Evolutionary conservation across 1,140 invertebrate genomes (phyloP), one percentile per base, ranked within the genome.

Genomic region (Lucilia sericata): DNA sequence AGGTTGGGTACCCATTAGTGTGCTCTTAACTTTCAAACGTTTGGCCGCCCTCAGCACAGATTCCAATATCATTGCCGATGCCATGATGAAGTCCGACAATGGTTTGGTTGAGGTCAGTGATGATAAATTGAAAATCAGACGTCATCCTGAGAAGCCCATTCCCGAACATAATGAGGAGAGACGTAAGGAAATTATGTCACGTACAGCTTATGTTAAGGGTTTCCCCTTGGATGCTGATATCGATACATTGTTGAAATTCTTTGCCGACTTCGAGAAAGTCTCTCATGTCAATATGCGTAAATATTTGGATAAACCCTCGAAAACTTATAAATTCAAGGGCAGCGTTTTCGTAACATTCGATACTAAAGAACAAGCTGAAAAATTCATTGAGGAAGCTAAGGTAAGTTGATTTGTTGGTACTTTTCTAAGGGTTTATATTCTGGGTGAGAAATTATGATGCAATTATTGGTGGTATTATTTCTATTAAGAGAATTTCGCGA

Each of bases 141-240:
- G 98, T 42, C 94, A 93, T 85, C 94, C 94, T 0, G 94, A 95
- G 21, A 92, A 94, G 85, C 96, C 97, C 0, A 87, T 98, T 5
- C 98, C 97, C n/a, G 95, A 96, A 85, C 95, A 96, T 88, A 95
- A 96, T 87, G 96, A 97, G 85, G 95, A 96, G 85, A 94, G 95
- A 65, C 94, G 94, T 87, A 96, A 97, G 87, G 95, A 96, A 86
- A 91, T 98, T 14, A 93, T 94, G 87, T 91, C 92, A 4, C 93
- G 96, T 84, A 96, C 97, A 78, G 93, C 97, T 25, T 99, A 99
- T 92, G 93, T 95, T 42, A 99, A 99, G 93, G 97, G 97, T 74
- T 99, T 99, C 88, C 95, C 96, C 2, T 91, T 93, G 81, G 94
- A 96, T 25, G 91, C 92, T 0, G 93, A 92, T 10, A 93, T 99